Conservation (phyloP, 2,113 vertebrate species). For the Hyperopisus bebe region DNA sequence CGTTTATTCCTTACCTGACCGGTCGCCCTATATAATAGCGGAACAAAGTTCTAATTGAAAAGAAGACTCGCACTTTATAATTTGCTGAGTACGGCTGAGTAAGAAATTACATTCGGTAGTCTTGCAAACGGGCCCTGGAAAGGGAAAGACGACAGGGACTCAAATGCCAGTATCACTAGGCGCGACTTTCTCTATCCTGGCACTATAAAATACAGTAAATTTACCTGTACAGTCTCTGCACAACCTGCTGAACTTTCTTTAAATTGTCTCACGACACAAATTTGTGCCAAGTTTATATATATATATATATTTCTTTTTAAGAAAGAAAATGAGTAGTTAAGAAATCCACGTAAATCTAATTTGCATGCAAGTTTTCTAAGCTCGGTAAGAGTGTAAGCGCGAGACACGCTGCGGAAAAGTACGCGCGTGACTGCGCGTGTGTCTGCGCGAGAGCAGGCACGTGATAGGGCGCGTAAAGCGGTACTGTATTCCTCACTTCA, state of each 20-base stretch:
- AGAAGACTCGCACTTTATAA: constrained; percentile 79
- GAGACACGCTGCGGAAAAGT: not conserved
- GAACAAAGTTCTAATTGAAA: constrained; percentile 27
- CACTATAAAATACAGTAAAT: constrained; percentile 77
- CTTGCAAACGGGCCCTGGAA: constrained; percentile 68
- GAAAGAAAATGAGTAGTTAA: constrained; percentile 36
- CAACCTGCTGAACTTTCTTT: constrained; percentile 80
- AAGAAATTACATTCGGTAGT: constrained; percentile 79
- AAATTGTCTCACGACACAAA: constrained; percentile 76
- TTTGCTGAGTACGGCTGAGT: constrained; percentile 59
- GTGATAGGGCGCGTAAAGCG: not conserved
- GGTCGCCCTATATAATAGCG: not conserved
- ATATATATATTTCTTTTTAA: constrained; percentile 19
- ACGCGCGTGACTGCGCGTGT: not conserved
- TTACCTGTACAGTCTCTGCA: constrained; percentile 72
- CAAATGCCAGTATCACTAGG: constrained; percentile 77
- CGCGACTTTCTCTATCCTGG: constrained; percentile 77
- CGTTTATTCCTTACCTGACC: not conserved
- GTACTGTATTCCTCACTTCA: constrained; percentile 23
- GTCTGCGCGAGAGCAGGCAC: not conserved
- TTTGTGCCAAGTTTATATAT: constrained; percentile 72
- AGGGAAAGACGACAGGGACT: constrained; percentile 68
- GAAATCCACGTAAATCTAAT: constrained; percentile 21
- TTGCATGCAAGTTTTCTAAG: constrained; percentile 15
- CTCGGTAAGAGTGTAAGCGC: constrained; percentile 14